Evolutionary conservation across 92 coral and sea anemone genomes (phyloP), one percentile per base, ranked within the genome.

Genomic region (Epizoanthus ramosus): DNA sequence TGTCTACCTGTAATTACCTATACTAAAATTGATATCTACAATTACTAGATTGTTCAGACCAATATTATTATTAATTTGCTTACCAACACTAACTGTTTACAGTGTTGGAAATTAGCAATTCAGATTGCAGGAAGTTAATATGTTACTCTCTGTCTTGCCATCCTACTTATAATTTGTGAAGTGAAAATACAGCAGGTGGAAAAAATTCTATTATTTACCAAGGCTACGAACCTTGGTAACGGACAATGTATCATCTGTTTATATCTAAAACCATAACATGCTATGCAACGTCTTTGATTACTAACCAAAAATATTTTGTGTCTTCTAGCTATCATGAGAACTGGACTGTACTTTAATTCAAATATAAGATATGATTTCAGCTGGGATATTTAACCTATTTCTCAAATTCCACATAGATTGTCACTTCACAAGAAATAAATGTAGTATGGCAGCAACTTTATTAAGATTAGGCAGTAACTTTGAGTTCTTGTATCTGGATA

Each of bases 401-500:
- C 14, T 50, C 54, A 50, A 50, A 16, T 67, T 67, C 39, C 72
- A 15, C 72, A 12, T 33, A 33, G n/a, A 67, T 19, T 67, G 43
- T 67, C 72, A 67, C 72, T 33, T 64, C 5, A 67, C 72, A 67
- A 67, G n/a, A 24, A 33, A 67, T 33, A 28, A 25, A 1, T 37
- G 31, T 8, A 19, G 7, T 15, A 67, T 1, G 72, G 72, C 16
- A 25, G 33, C 6, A 28, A 3, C 23, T 59, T 60, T 57, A 15
- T 8, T 21, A 59, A 33, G 12, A 17, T 31, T 77, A 77, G 19
- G 82, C 82, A 77, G 50, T 33, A 0, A 57, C 82, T 43, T 77
- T 22, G 4, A 77, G 71, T 77, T 77, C 93, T 72, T 93, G 92
- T 57, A 93, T 85, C 79, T 90, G 86, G 79, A 88, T 93, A 75